Conservation (phyloP, 1,140 invertebrate species). For the Drosophila parabipectinata region DNA sequence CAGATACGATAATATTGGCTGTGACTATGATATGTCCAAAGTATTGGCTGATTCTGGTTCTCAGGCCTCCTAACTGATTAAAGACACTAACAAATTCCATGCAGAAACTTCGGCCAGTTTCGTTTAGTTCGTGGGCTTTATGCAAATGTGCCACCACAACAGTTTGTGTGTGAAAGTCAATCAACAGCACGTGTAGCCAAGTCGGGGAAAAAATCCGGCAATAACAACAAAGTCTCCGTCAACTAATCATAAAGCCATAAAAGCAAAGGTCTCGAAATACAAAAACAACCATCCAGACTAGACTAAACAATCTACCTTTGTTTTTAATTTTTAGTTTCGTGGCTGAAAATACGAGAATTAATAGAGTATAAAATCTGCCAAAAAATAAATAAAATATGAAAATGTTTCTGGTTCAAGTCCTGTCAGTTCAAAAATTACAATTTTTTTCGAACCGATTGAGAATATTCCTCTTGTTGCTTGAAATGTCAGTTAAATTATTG, state of each 20-base stretch:
- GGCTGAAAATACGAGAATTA: conserved; percentile 11
- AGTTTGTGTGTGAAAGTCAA: conserved; percentile 75
- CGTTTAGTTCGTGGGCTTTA: conserved; percentile 18
- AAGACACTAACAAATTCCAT: conserved; percentile 8
- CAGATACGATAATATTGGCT: neutral
- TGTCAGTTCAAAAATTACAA: too few species aligned
- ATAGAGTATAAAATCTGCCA: neutral
- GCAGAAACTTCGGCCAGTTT: neutral
- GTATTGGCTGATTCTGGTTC: neutral
- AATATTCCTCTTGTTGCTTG: conserved; percentile 11
- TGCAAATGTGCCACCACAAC: conserved; percentile 39
- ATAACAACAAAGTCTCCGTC: conserved; percentile 36
- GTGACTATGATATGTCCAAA: conserved; percentile 4
- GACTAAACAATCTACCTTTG: conserved; percentile 40
- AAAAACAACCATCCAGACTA: conserved; percentile 36
- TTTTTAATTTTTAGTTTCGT: conserved; percentile 20
- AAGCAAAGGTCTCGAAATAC: conserved; percentile 28
- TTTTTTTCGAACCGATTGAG: conserved; percentile 4
- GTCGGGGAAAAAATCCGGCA: conserved; percentile 24
- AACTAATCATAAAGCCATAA: conserved; percentile 59
- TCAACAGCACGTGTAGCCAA: conserved; percentile 79
- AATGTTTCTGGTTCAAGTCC: neutral
- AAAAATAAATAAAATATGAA: neutral
- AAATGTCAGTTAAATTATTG: conserved; percentile 69
- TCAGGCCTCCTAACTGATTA: neutral